Base-by-base conservation (phyloP, 2,888 invertebrate species). In the Alloplasta piceator region DNA sequence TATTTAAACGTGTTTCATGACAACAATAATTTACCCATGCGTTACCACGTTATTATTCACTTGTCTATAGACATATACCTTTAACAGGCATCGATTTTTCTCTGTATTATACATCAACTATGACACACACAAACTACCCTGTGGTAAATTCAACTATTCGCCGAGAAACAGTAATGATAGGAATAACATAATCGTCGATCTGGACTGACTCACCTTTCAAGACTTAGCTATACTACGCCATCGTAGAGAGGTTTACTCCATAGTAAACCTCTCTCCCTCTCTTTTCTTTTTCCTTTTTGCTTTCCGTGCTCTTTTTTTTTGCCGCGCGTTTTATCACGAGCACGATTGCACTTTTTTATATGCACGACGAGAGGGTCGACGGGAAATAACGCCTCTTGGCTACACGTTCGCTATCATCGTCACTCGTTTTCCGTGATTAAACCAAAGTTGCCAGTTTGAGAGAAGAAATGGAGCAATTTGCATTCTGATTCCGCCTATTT, bases 381-480 rank as follows among this genome's bases (percentile, higher is more conserved):
- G 9, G 7, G 10, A 7, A 46, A 46, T n/a, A 48, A 12, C 5
- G n/a, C 48, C n/a, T 7, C 41, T 48, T 26, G 63, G 46, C 12
- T 52, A 52, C 46, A 38, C 52, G 76, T 70, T 76, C 72, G 43
- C 66, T 77, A 71, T 72, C 61, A 60, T 78, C 77, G 78, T 78
- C 72, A 78, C 78, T 78, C 67, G 66, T 78, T 72, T 72, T 72
- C 43, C 60, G 66, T 61, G 43, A 78, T 78, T 78, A 67, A 66
- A 78, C 60, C 61, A 50, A 52, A 66, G 71, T 78, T 43, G 66
- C 66, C 58, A 48, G 43, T 72, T 66, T 46, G 46, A 52, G 60
- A 60, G 71, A 72, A 78, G 71, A 72, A 66, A 78, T 72, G 71
- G 66, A 78, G 66, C 78, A 66, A 67, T 78, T 78, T 78, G 72